Conservation (phyloP, 2,888 invertebrate species). For the Xestoiulus laeticollis region DNA sequence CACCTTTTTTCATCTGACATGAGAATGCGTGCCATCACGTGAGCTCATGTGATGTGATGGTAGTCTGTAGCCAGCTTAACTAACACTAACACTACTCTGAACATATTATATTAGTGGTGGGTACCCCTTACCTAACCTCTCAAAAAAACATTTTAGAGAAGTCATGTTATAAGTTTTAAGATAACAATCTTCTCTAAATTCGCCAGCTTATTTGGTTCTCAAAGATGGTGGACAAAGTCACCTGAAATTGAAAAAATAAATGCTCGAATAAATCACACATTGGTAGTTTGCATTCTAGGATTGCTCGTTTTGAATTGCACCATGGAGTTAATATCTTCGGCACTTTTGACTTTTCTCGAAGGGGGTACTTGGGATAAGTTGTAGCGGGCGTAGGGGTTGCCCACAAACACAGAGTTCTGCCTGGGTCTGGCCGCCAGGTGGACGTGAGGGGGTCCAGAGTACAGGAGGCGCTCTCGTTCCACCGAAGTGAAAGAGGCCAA, state of each 20-base stretch:
- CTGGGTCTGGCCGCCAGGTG: constrained; percentile 67
- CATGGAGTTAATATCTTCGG: constrained; percentile 62
- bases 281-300: constrained; percentile 44
- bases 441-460: constrained; percentile 50
- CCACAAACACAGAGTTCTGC: constrained; percentile 88
- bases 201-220: too few relatives aligned
- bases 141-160: too few relatives aligned
- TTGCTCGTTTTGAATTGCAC: not conserved
- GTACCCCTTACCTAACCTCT: too few relatives aligned
- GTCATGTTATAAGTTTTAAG: too few relatives aligned
- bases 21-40: too few relatives aligned
- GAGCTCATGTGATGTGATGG: too few relatives aligned
- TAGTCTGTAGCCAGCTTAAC: too few relatives aligned
- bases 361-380: constrained; percentile 74
- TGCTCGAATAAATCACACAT: not conserved
- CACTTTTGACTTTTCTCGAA: constrained; percentile 81
- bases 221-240: not conserved
- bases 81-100: too few relatives aligned
- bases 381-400: constrained; percentile 69
- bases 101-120: too few relatives aligned
- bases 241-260: not conserved
- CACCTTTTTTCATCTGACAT: too few relatives aligned
- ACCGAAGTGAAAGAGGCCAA: constrained; percentile 53
- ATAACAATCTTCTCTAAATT: too few relatives aligned
- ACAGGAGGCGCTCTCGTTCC: constrained; percentile 54